Conservation (phyloP, 2,888 invertebrate species). For the Chromoteleia sp. region DNA sequence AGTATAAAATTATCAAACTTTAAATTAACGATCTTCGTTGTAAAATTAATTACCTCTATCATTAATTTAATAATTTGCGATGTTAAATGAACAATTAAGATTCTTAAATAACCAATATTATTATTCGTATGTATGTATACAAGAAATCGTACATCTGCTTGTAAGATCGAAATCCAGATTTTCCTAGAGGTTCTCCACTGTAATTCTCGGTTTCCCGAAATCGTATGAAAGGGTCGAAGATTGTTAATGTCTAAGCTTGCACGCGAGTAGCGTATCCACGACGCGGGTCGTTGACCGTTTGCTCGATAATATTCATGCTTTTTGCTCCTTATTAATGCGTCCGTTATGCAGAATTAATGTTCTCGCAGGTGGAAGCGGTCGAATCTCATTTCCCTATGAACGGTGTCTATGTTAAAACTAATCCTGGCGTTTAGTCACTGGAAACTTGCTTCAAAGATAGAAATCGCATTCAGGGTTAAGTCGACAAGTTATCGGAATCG, state of each 20-base stretch:
- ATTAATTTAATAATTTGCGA: not conserved
- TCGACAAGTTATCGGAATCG: slow-evolving; percentile 67
- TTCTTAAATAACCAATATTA: not conserved
- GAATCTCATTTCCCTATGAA: slow-evolving; percentile 66
- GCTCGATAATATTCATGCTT: slow-evolving; percentile 72
- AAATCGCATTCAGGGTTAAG: slow-evolving; percentile 63
- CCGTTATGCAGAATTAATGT: slow-evolving; percentile 73
- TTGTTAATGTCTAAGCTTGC: slow-evolving; percentile 56
- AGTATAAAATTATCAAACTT: too few species aligned
- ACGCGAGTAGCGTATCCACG: slow-evolving; percentile 58
- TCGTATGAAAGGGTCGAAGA: slow-evolving; percentile 43
- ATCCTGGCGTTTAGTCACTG: slow-evolving; percentile 66
- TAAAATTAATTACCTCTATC: too few species aligned
- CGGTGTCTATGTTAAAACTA: slow-evolving; percentile 53
- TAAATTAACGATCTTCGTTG: too few species aligned
- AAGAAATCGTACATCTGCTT: slow-evolving; percentile 3
- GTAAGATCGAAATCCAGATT: slow-evolving; percentile 23
- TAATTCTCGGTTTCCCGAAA: slow-evolving; percentile 44
- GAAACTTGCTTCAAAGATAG: slow-evolving; percentile 61
- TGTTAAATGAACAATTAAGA: not conserved
- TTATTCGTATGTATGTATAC: not conserved
- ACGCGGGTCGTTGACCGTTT: slow-evolving; percentile 69
- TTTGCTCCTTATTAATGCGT: slow-evolving; percentile 74
- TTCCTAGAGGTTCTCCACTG: slow-evolving; percentile 15
- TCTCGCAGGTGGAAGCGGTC: slow-evolving; percentile 70